Evolutionary conservation across 2,797 vertebrate genomes (phyloP).

Genomic region (Vireo griseus): DNA sequence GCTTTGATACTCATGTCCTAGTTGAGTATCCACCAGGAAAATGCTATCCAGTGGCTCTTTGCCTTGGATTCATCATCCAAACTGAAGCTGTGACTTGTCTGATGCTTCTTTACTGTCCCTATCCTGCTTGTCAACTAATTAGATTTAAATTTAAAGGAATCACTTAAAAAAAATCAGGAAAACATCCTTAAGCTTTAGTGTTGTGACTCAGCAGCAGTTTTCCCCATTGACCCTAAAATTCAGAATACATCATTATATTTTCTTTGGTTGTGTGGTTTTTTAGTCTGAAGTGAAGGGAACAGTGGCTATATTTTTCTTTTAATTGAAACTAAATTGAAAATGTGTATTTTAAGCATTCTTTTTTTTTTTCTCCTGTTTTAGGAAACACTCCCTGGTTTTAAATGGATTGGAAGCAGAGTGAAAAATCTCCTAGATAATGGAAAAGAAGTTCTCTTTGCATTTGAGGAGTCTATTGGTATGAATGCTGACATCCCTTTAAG

Average conservation of each 20-base stretch:
- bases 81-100: not conserved
- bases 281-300: not conserved
- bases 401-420: constrained; percentile 93
- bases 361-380: constrained; percentile 47
- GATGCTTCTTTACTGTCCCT: not conserved
- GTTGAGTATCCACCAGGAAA: not conserved
- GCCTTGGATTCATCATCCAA: not conserved
- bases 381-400: constrained; percentile 97
- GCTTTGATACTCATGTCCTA: not conserved
- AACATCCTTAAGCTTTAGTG: not conserved
- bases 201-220: not conserved
- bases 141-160: not conserved
- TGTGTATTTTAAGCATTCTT: fast-evolving
- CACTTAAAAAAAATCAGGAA: not conserved
- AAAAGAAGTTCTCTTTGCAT: constrained; percentile 89
- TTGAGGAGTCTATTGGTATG: constrained; percentile 95
- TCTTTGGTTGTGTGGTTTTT: not conserved
- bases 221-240: not conserved
- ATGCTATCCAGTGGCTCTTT: not conserved
- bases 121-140: not conserved
- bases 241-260: fast-evolving
- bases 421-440: constrained; percentile 83
- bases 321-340: not conserved
- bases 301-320: not conserved
- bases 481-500: not conserved